A percentile compares a stretch with the other conserved stretches of the same genome.
phyloP scores from a whole-genome alignment of 2,888 invertebrate species.

The Idaea dimidiata region DNA sequence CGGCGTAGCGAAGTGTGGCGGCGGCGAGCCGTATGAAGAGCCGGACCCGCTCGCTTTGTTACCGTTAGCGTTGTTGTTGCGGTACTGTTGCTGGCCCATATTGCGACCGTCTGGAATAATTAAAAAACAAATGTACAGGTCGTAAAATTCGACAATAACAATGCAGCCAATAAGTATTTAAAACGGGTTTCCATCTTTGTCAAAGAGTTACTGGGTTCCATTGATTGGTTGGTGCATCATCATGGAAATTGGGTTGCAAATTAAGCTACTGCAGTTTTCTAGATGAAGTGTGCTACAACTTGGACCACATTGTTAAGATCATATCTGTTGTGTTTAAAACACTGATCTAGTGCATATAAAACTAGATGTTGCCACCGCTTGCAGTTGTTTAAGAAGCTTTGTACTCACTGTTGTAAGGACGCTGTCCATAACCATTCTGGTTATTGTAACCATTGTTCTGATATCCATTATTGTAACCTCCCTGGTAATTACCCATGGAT shows the following conservation, averaged over 20 bases:
- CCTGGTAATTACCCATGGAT: conserved; percentile 79
- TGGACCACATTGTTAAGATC: too few relatives aligned
- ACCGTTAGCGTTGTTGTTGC: conserved; percentile 59
- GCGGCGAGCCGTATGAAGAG: conserved; percentile 74
- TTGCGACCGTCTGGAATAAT: conserved; percentile 55
- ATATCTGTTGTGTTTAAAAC: too few relatives aligned
- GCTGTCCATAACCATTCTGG: conserved; percentile 72
- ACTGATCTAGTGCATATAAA: too few relatives aligned
- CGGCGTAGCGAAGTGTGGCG: conserved; percentile 71
- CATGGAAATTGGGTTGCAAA: too few relatives aligned
- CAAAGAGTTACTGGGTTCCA: too few relatives aligned
- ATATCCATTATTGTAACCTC: conserved; percentile 75
- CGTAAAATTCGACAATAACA: too few relatives aligned
- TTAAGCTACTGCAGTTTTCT: too few relatives aligned
- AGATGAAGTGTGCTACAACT: too few relatives aligned
- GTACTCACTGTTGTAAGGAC: conserved; percentile 67
- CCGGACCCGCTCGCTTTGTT: conserved; percentile 68
- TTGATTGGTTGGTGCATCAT: too few relatives aligned
- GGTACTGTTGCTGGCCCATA: conserved; percentile 67
- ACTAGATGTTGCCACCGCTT: too few relatives aligned
- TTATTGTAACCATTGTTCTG: conserved; percentile 75
- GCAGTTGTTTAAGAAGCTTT: neutral
- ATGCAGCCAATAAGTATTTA: too few relatives aligned
- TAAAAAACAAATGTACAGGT: conserved; percentile 4
- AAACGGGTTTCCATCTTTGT: too few relatives aligned